These are phyloP conservation scores for Frankliniella fusca DNA, from an alignment of 2,888 invertebrate species.

Conservation along the genomic window DNA sequence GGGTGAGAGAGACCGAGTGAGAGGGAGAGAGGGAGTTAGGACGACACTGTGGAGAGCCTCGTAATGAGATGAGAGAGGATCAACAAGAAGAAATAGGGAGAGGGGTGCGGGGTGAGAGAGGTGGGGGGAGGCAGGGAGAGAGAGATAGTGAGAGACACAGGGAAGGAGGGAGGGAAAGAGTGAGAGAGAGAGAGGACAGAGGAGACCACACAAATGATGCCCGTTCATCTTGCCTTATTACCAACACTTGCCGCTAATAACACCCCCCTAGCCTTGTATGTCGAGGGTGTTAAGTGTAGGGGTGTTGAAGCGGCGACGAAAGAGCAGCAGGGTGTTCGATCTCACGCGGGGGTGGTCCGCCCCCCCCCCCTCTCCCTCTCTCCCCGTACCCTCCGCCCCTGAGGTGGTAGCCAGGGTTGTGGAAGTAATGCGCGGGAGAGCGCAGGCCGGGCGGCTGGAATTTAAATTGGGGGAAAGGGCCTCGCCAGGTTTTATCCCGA, in stretches of 20 bases:
- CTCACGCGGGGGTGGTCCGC: neutral
- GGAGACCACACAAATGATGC: neutral
- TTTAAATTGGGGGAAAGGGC: no score
- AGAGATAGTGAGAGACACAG: neutral
- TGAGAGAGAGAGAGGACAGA: neutral
- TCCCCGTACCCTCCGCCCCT: no score
- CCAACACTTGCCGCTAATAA: conserved; percentile 24
- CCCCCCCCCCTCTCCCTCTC: no score
- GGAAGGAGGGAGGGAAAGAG: neutral
- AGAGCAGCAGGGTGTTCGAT: neutral
- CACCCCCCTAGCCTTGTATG: neutral
- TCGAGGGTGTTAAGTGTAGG: neutral
- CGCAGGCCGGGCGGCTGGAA: no score
- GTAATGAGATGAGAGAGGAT: conserved; percentile 12
- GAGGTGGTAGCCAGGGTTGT: no score
- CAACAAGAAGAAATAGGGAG: neutral
- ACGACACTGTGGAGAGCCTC: neutral
- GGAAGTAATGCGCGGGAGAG: no score
- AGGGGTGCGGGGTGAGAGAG: neutral
- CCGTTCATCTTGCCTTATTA: conserved; percentile 20
- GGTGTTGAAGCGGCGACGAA: neutral
- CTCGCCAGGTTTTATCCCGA: no score
- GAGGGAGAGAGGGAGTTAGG: neutral
- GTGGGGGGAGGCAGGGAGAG: neutral
- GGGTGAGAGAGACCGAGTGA: neutral